Evolutionary conservation across 2,797 vertebrate genomes (phyloP).

Genomic region (Clarias platycephalus): DNA sequence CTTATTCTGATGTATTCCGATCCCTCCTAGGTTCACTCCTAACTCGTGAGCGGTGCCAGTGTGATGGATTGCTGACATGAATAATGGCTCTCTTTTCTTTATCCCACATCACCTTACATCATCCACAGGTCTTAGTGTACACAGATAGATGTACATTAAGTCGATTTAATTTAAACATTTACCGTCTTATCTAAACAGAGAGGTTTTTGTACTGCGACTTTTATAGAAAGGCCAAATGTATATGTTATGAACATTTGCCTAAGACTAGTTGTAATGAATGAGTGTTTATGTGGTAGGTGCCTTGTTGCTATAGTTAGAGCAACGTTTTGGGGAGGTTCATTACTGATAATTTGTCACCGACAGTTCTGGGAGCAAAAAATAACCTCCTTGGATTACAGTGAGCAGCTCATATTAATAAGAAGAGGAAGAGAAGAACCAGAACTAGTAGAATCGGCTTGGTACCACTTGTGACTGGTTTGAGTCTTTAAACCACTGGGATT

Average conservation of each 20-base stretch:
- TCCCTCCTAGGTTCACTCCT: no score
- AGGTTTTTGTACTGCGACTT: not conserved
- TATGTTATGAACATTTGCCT: not conserved
- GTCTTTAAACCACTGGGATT: no score
- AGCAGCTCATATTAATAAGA: not conserved
- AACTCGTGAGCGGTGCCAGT: not conserved
- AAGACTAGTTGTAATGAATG: not conserved
- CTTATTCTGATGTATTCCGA: not conserved
- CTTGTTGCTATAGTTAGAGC: conserved; percentile 4
- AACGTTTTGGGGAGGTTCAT: not conserved
- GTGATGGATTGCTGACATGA: not conserved
- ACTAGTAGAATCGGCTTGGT: no score
- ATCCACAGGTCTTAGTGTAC: not conserved
- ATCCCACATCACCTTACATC: no score
- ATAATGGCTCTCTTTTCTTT: not conserved
- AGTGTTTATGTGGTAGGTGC: not conserved
- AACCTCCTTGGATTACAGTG: not conserved
- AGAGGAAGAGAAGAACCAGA: no score
- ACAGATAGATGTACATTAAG: not conserved
- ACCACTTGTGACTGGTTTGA: no score
- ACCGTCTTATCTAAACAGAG: not conserved
- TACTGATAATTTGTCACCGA: not conserved
- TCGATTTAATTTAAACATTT: not conserved
- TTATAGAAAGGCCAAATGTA: not conserved
- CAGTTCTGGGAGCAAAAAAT: not conserved